A percentile compares a stretch with the other conserved stretches of the same genome.
phyloP scores from a whole-genome alignment of 2,888 invertebrate species.

The Hyposoter didymator region DNA sequence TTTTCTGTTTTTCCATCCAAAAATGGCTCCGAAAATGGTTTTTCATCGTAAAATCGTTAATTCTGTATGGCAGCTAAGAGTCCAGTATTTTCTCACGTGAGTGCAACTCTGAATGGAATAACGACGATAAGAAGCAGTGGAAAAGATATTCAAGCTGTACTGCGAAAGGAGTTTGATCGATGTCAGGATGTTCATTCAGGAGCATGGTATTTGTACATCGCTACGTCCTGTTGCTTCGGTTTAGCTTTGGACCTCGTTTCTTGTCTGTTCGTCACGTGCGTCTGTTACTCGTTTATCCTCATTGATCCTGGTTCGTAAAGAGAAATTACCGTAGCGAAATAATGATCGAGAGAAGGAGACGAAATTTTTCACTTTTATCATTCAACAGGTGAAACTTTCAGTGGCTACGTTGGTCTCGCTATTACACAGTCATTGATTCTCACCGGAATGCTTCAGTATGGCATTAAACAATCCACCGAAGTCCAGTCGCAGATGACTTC shows the following conservation, averaged over 20 bases:
- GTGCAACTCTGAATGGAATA: constrained; percentile 93
- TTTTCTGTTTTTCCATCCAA: no score
- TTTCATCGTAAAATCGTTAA: not conserved
- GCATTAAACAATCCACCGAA: constrained; percentile 91
- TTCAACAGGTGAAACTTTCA: constrained; percentile 84
- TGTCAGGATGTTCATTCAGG: constrained; percentile 90
- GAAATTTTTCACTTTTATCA: not conserved
- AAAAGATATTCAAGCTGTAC: constrained; percentile 87
- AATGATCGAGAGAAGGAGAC: not conserved
- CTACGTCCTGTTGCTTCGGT: constrained; percentile 89
- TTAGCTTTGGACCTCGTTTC: constrained; percentile 90
- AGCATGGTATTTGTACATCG: constrained; percentile 88
- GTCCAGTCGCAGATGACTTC: constrained; percentile 90
- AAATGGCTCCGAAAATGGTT: constrained; percentile 1
- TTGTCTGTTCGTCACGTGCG: constrained; percentile 87
- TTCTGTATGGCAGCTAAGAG: constrained; percentile 86
- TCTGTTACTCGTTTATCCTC: constrained; percentile 88
- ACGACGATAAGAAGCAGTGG: constrained; percentile 94
- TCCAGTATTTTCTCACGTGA: constrained; percentile 96
- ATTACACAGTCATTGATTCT: constrained; percentile 89
- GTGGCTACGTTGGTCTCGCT: constrained; percentile 90
- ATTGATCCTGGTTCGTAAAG: constrained; percentile 85
- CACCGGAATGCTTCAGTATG: constrained; percentile 92
- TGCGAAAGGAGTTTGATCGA: constrained; percentile 90
- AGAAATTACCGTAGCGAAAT: not conserved